Base-by-base conservation (phyloP, 1,140 invertebrate species). In the Drosophila rufa region DNA sequence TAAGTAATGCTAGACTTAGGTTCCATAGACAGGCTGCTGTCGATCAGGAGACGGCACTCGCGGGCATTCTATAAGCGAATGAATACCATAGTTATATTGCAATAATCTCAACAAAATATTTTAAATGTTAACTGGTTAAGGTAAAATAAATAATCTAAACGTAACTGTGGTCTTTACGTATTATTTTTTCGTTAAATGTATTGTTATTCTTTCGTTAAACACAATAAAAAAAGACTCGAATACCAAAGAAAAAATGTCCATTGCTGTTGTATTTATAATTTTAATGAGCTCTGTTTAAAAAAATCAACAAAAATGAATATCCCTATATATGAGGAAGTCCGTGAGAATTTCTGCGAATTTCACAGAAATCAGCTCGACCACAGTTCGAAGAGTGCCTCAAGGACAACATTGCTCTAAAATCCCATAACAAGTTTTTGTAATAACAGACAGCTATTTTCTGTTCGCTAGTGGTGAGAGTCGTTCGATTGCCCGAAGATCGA, bases 51-150 rank as follows among this genome's bases (percentile, higher is more conserved):
- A 76, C 74, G 30, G 71, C 71, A 15, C 60, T 76, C 5, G 53
- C 71, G 38, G 71, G 74, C 27, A 75, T 75, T 66, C 62, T 67
- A 48, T 77, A 77, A 57, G 48, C 50, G 19, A 56, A 56, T 56
- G 11, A 30, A 51, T 53, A 53, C 64, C 14, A 50, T 71, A 77
- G 62, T 50, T 53, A 38, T 55, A 70, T 36, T 59, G 38, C 36
- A 71, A 51, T 78, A 61, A 70, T 78, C 40, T 70, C 55, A 68
- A 50, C 60, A 53, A 22, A 76, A 77, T 66, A 74, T 62, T 75
- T 75, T 74, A 74, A 74, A 75, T 74, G 73, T 75, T 74, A 75
- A 64, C 33, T 62, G 71, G 71, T 75, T 74, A 74, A 73, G 71
- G 71, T 75, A 58, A 51, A 70, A 75, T 75, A 75, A 70, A 70